Base-by-base conservation (phyloP, 2,888 invertebrate genomes). In the Xiphydria camelus region DNA sequence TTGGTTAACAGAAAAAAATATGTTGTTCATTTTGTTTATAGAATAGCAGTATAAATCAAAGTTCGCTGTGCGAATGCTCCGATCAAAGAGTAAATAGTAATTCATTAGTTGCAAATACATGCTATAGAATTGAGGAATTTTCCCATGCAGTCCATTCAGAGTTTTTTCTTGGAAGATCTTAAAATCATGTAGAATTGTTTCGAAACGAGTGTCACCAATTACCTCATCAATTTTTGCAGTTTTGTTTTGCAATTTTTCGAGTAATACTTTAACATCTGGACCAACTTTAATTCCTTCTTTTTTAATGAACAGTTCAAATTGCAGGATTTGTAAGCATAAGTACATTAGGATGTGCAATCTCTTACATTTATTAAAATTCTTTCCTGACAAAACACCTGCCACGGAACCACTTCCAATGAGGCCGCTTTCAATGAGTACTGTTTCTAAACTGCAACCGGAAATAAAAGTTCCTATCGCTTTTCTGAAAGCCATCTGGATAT, bases 131-230 rank as follows among this genome's bases (percentile, higher is more conserved):
- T n/a, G n/a, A n/a, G n/a, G n/a, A n/a, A n/a, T n/a, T n/a, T n/a
- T n/a, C n/a, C n/a, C n/a, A n/a, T n/a, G n/a, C n/a, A n/a, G n/a
- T n/a, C n/a, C n/a, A n/a, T 39, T 26, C n/a, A 44, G 44, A 41
- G 51, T 47, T 22, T 22, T 33, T 29, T 41, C 42, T 37, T 45
- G 44, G 21, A 26, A 57, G 25, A 53, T 21, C 10, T 49, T 44
- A 22, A 57, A 37, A 45, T 57, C 42, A n/a, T n/a, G n/a, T n/a
- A n/a, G n/a, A n/a, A n/a, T n/a, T n/a, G 53, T 18, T 33, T 41
- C 29, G 25, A 55, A 15, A 45, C 49, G 55, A 10, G 36, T 51
- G 15, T n/a, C 22, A 45, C 17, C 33, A 32, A 33, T 39, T 19
- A 5, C 18, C 32, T 31, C 41, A 40, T 41, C 41, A 41, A 34